phyloP scores from a whole-genome alignment of 2,797 vertebrate species.

The Platyrinchus mystaceus region DNA sequence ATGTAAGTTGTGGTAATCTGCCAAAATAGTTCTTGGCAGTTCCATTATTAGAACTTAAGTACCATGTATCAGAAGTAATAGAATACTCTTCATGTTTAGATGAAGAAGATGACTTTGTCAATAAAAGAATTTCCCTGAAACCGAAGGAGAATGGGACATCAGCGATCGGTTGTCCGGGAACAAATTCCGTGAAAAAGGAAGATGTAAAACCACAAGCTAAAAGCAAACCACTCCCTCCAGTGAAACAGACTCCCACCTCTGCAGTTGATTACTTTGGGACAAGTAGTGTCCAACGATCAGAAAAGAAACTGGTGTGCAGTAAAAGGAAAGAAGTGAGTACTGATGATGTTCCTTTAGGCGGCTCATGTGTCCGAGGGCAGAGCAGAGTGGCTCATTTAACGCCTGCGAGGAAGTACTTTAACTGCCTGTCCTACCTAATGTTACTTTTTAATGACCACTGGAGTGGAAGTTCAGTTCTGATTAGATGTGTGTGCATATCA shows the following conservation, averaged over 20 bases:
- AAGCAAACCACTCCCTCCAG: slow-evolving; percentile 75
- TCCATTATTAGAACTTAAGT: neutral
- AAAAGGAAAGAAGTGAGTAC: slow-evolving; percentile 90
- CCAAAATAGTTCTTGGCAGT: neutral
- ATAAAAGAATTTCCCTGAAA: slow-evolving; percentile 78
- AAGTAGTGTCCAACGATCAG: slow-evolving; percentile 83
- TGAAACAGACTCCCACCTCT: slow-evolving; percentile 85
- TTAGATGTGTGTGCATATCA: accelerated
- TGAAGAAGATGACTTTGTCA: slow-evolving; percentile 88
- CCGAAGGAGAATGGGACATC: slow-evolving; percentile 79
- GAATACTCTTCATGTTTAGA: slow-evolving; percentile 73
- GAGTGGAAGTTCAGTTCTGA: neutral
- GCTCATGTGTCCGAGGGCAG: neutral
- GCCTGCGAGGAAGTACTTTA: neutral
- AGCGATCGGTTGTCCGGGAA: neutral
- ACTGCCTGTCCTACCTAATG: neutral
- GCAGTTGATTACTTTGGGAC: slow-evolving; percentile 89
- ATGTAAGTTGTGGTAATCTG: neutral
- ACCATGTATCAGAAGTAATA: neutral
- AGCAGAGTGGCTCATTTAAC: neutral
- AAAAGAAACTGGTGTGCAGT: slow-evolving; percentile 92
- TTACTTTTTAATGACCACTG: neutral
- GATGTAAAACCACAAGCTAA: slow-evolving; percentile 70
- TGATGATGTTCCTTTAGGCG: neutral
- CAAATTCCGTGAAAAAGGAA: slow-evolving; percentile 46